These are phyloP conservation scores for Pocillopora grandis DNA, from an alignment of 92 coral and sea anemone genomes.

Conservation along the genomic window DNA sequence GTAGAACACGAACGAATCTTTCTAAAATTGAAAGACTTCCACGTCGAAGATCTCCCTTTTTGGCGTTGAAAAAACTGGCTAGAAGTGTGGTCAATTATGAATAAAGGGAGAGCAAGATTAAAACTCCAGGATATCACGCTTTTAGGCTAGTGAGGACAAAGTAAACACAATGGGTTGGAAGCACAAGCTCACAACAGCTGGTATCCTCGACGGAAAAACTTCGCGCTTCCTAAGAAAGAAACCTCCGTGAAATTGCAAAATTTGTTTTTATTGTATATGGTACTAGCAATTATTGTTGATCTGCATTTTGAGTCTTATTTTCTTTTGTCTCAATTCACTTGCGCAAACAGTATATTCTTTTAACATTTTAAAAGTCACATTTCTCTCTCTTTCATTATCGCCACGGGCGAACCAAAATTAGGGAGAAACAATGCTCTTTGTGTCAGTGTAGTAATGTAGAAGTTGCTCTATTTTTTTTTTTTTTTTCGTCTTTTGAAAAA, in stretches of 20 bases:
- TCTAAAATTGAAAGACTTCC: not conserved
- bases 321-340: not conserved
- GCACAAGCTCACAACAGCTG: conserved; percentile 31
- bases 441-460: not conserved
- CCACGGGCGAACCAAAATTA: conserved; percentile 22
- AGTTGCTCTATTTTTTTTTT: not conserved
- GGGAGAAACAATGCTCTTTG: conserved; percentile 1
- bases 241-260: not conserved
- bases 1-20: not conserved
- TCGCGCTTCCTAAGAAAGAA: not conserved
- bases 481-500: not conserved
- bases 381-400: conserved; percentile 20
- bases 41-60: not conserved
- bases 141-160: conserved; percentile 10
- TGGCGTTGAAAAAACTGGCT: not conserved
- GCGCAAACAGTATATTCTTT: not conserved
- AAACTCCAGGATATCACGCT: conserved; percentile 33
- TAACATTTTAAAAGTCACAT: conserved; percentile 4
- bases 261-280: not conserved
- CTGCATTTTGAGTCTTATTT: not conserved
- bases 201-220: not conserved
- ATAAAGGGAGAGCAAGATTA: conserved; percentile 28
- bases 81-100: conserved; percentile 43
- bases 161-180: conserved; percentile 18
- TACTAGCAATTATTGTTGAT: not conserved